Conservation (phyloP, 2,113 vertebrate species). For the Neomonachus schauinslandi region DNA sequence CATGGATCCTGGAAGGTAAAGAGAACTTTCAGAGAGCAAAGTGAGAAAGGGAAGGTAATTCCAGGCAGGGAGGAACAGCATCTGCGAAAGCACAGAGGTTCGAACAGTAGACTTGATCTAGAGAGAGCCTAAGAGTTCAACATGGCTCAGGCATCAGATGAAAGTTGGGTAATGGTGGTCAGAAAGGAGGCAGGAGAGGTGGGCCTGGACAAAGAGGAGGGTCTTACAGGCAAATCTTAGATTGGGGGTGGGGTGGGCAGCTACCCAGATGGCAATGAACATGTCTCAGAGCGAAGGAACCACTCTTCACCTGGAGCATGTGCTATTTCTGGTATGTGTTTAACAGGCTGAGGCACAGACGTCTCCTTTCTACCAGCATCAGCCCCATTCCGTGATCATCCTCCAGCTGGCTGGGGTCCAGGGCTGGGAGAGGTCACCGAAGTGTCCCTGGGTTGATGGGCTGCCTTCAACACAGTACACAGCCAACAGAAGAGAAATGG, state of each 20-base stretch:
- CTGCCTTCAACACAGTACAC: not conserved
- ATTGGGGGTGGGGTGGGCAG: no score
- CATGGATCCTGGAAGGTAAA: not conserved
- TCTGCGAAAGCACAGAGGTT: not conserved
- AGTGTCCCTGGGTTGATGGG: not conserved
- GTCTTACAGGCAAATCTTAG: not conserved
- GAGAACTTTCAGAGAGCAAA: not conserved
- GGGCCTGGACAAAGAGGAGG: not conserved
- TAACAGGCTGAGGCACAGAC: not conserved
- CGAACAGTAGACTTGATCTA: not conserved
- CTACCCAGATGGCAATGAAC: not conserved
- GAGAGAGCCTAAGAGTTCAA: not conserved
- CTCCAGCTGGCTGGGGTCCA: not conserved
- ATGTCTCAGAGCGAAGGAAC: not conserved
- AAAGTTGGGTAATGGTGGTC: not conserved
- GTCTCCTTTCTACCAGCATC: not conserved
- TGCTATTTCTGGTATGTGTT: not conserved
- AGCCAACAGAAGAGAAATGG: not conserved
- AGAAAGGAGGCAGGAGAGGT: not conserved
- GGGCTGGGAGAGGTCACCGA: not conserved
- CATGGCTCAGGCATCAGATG: accelerated
- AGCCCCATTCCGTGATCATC: not conserved
- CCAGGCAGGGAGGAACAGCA: not conserved
- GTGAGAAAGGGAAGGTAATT: not conserved
- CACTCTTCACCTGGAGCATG: not conserved